Percentiles rank a stretch among this genome's conserved stretches.
phyloP scores from a whole-genome alignment of 2,888 invertebrate species.

The Drosophila leonis region DNA sequence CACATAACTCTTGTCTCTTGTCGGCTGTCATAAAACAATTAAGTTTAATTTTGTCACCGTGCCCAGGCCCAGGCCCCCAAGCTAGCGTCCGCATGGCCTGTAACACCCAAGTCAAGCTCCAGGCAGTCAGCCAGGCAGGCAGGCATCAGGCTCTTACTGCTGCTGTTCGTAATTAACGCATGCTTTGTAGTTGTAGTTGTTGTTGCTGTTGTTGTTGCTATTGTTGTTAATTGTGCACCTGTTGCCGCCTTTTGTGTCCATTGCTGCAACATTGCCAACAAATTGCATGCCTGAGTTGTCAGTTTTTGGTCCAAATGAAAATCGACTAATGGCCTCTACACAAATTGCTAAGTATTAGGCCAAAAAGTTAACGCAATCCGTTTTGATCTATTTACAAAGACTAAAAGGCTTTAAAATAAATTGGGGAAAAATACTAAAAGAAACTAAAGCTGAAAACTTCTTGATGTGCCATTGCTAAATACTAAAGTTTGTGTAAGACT shows the following conservation, averaged over 20 bases:
- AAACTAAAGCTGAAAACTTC: not conserved
- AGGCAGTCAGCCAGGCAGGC: constrained; percentile 4
- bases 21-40: constrained; percentile 80
- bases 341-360: not conserved
- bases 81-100: constrained; percentile 21
- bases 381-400: not conserved
- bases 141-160: constrained; percentile 24
- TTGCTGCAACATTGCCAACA: constrained; percentile 40
- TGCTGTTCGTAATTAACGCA: constrained; percentile 72
- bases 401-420: not conserved
- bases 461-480: not conserved
- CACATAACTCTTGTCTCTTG: constrained; percentile 28
- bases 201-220: constrained; percentile 29
- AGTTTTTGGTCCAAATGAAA: constrained; percentile 34
- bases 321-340: constrained; percentile 13
- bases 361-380: constrained; percentile 3
- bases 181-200: constrained; percentile 63
- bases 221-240: constrained; percentile 72
- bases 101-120: constrained; percentile 8
- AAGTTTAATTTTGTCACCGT: constrained; percentile 82
- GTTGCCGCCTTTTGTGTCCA: constrained; percentile 73
- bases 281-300: constrained; percentile 51
- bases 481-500: too few species aligned
- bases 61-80: constrained; percentile 50
- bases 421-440: not conserved